Evolutionary conservation across 2,888 invertebrate genomes (phyloP), one percentile per base, ranked within the genome.

Genomic region (Spatulosminthurus flaviceps): DNA sequence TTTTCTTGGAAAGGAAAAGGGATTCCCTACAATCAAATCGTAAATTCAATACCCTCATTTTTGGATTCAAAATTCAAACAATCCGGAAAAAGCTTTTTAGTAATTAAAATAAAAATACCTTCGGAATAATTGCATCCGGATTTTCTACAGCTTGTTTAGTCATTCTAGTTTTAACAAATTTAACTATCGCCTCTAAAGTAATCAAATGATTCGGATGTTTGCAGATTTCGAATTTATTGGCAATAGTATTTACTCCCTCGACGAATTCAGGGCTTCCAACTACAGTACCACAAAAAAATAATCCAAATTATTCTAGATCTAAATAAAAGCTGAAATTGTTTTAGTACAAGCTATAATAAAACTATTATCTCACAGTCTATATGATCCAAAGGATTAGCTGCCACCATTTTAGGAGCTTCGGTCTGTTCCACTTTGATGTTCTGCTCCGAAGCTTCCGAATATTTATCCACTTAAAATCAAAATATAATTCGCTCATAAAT

Each of bases 351-450:
- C 61, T 41, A 80, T n/a, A n/a, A n/a, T n/a, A n/a, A n/a, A n/a
- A n/a, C n/a, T n/a, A n/a, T n/a, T n/a, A n/a, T n/a, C n/a, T 92
- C 88, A 95, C 95, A 95, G 87, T 96, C 92, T 83, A 96, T 90
- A 86, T 93, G 93, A 87, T 96, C 95, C 82, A 96, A 89, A 16
- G 95, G 93, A 88, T 96, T 95, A 82, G 92, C 91, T 42, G 94
- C 92, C 26, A 93, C 92, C 78, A 94, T 91, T 88, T 90, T 92
- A 0, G 95, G 95, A 7, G 90, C 90, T 84, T 90, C 90, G 43
- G 88, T 87, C 83, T 91, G 88, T 83, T 89, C 90, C 84, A 91
- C 90, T 51, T 88, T 88, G 4, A 88, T 82, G 87, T 91, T 90
- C 81, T 91, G 91, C 19, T 92, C 90, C 83, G 92, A 92, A 28